These are phyloP conservation scores for Uloborus plumipes DNA, from an alignment of 2,888 invertebrate species.

Conservation along the genomic window DNA sequence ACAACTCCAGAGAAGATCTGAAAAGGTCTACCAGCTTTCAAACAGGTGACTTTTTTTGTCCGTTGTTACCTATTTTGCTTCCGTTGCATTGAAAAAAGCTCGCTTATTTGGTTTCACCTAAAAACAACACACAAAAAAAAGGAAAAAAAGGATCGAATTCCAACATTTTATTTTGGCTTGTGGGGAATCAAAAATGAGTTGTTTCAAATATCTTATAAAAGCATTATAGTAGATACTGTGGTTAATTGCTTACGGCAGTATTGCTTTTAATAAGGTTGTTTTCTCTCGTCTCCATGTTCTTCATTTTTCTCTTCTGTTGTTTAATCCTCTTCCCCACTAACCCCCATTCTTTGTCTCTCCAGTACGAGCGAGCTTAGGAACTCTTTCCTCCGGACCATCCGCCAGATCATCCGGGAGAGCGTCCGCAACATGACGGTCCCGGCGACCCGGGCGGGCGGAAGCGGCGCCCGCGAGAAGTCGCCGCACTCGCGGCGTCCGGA, in stretches of 20 bases:
- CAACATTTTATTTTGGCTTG: too few relatives aligned
- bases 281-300: too few relatives aligned
- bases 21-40: slow-evolving; percentile 95
- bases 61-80: too few relatives aligned
- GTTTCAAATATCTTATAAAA: too few relatives aligned
- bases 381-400: slow-evolving; percentile 95
- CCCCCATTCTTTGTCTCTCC: slow-evolving; percentile 35
- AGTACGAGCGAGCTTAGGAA: slow-evolving; percentile 96
- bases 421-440: slow-evolving; percentile 91
- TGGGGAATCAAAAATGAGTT: too few relatives aligned
- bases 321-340: not conserved
- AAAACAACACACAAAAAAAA: too few relatives aligned
- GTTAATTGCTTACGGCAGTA: too few relatives aligned
- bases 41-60: slow-evolving; percentile 80
- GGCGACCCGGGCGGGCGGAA: slow-evolving; percentile 36
- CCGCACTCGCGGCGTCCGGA: slow-evolving; percentile 21
- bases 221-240: too few relatives aligned
- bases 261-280: too few relatives aligned
- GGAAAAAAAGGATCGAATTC: too few relatives aligned
- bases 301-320: not conserved
- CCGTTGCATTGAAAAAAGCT: too few relatives aligned
- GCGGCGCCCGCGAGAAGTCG: slow-evolving; percentile 54
- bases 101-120: too few relatives aligned
- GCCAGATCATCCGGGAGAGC: slow-evolving; percentile 96
- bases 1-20: slow-evolving; percentile 92